Conservation (phyloP, 2,113 vertebrate species). For the Sylvicapra grimmia region DNA sequence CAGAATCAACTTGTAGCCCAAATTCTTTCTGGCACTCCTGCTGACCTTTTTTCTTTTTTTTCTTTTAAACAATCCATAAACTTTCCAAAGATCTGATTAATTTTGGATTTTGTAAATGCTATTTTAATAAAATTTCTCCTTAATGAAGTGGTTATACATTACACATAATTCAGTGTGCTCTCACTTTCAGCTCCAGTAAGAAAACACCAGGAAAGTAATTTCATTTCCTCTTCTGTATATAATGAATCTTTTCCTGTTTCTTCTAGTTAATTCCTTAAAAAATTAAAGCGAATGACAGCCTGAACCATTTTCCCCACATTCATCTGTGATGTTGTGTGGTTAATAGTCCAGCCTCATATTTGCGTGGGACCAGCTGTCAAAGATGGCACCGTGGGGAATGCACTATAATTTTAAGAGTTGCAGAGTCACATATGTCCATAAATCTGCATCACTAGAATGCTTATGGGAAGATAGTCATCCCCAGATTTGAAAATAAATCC, state of each 20-base stretch:
- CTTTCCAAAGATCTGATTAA: neutral
- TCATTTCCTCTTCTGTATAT: neutral
- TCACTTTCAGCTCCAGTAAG: conserved; percentile 23
- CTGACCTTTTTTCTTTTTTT: neutral
- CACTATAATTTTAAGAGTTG: conserved; percentile 31
- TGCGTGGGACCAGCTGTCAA: conserved; percentile 42
- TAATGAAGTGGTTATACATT: conserved; percentile 18
- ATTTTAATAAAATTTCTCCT: conserved; percentile 10
- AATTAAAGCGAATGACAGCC: neutral
- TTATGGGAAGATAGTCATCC: conserved; percentile 33
- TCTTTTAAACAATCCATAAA: neutral
- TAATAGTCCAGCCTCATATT: conserved; percentile 46
- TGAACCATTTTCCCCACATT: conserved; percentile 39
- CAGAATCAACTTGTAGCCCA: neutral
- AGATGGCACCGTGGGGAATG: conserved; percentile 49
- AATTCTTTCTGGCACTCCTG: neutral
- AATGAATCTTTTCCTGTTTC: conserved; percentile 20
- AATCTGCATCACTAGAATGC: conserved; percentile 52
- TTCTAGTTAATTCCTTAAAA: conserved; percentile 31
- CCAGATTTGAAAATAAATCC: conserved; percentile 44
- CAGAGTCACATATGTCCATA: conserved; percentile 37
- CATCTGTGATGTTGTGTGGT: conserved; percentile 38
- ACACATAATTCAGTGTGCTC: neutral
- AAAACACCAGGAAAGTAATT: conserved; percentile 20
- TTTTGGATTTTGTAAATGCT: conserved; percentile 38